Base-by-base conservation (phyloP, 2,113 vertebrate genomes). In the Ammodytes dubius region DNA sequence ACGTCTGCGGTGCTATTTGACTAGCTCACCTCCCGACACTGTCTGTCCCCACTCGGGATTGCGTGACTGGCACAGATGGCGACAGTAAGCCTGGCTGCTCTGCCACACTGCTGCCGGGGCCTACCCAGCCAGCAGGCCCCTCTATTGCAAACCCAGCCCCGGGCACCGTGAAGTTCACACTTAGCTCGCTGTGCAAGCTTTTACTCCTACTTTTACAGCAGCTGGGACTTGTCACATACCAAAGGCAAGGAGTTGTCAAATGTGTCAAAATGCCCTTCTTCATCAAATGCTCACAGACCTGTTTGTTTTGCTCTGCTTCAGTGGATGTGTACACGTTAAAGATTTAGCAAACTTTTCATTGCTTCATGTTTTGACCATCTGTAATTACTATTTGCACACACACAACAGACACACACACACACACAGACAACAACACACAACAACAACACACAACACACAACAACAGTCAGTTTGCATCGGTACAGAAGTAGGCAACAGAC, bases 11-110 rank as follows among this genome's bases (percentile, higher is more conserved):
- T n/a, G 42, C 59, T 70, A 17, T 86, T 86, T 83, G 70, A 82
- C 60, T 46, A 17, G 59, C 72, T 77, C 74, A 9, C 57, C 67
- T 46, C 15, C 40, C 45, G n/a, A 68, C 4, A 9, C 50, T 2
- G 74, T 68, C 39, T 27, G 47, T 27, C 15, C 19, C 80, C 81
- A 61, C 89, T 84, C 88, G 72, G 74, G 58, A 75, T 70, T 70
- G 83, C 37, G 49, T 77, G 88, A 88, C 79, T 77, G 82, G 50
- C 88, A 81, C 94, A 94, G 92, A 93, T 92, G 93, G 84, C 43
- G 8, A 35, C 63, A 11, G 77, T 58, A 81, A 67, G 91, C 89
- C 67, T 85, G 80, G 77, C 76, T 82, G 91, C 87, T 86, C 78
- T 50, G 49, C 70, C 59, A 65, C 81, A 19, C 71, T 54, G 46